A percentile compares a stretch with the other conserved stretches of the same genome.
phyloP scores from a whole-genome alignment of 2,113 vertebrate genomes.

The Microcebus ravelobensis region DNA sequence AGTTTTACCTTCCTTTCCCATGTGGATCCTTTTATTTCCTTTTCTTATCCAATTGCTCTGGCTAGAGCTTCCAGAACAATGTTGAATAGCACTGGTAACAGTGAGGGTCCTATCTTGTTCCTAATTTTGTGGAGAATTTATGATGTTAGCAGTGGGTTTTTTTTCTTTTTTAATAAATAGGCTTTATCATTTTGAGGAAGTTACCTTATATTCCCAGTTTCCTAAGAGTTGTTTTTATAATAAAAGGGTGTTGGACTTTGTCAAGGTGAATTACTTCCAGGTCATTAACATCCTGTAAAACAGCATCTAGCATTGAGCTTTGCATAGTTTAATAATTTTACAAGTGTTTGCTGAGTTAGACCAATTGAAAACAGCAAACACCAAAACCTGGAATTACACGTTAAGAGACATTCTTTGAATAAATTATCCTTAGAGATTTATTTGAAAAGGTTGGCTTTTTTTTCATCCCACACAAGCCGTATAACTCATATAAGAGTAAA shows the following conservation, averaged over 20 bases:
- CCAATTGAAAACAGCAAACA: constrained; percentile 65
- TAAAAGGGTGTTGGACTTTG: constrained; percentile 34
- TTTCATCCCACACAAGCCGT: not conserved
- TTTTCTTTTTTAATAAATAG: not conserved
- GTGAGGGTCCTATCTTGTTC: not conserved
- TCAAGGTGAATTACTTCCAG: constrained; percentile 47
- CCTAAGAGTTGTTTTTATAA: not conserved
- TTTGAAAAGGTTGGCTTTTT: constrained; percentile 2
- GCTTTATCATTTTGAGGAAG: not conserved
- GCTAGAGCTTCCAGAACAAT: constrained; percentile 1
- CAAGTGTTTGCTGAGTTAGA: constrained; percentile 71
- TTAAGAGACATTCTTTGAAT: constrained; percentile 71
- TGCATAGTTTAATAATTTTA: constrained; percentile 63
- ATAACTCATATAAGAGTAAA: not conserved
- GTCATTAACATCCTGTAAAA: constrained; percentile 50
- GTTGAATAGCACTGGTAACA: not conserved
- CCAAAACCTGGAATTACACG: constrained; percentile 61
- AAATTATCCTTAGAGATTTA: constrained; percentile 65
- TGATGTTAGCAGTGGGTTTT: not conserved
- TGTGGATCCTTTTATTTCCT: not conserved
- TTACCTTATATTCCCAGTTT: constrained; percentile 8
- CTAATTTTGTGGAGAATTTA: not conserved
- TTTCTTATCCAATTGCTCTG: constrained; percentile 44
- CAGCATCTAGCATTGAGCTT: constrained; percentile 37
- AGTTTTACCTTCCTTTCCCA: not conserved